Evolutionary conservation across 2,888 invertebrate species (phyloP).

Genomic region (Zaprionus bogoriensis): DNA sequence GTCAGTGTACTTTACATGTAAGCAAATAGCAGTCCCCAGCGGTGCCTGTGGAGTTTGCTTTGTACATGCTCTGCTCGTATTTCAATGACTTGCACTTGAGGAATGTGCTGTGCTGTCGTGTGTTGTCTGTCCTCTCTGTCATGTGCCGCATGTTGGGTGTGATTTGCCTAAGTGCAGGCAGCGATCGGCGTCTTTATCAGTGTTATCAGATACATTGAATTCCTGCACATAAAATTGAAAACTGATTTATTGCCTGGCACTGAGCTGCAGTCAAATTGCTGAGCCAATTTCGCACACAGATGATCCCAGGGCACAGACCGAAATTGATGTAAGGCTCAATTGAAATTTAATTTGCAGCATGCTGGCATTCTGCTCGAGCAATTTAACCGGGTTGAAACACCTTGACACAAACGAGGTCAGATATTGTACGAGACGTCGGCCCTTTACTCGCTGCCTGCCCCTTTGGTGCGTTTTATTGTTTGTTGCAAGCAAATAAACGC

Average conservation of each 20-base stretch:
- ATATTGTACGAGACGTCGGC: constrained; percentile 10
- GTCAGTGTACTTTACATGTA: constrained; percentile 56
- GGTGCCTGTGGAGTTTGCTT: constrained; percentile 40
- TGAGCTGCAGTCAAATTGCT: constrained; percentile 24
- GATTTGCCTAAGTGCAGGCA: constrained; percentile 51
- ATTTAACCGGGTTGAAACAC: constrained; percentile 27
- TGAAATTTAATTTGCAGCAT: constrained; percentile 57
- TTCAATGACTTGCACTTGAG: constrained; percentile 31
- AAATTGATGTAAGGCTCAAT: constrained; percentile 43
- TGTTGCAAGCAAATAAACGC: constrained; percentile 69
- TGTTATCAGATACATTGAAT: constrained; percentile 27
- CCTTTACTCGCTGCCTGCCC: neutral
- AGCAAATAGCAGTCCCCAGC: constrained; percentile 49
- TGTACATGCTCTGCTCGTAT: constrained; percentile 33
- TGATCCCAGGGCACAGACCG: constrained; percentile 27
- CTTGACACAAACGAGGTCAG: constrained; percentile 66
- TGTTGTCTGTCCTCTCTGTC: no score
- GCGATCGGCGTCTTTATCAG: constrained; percentile 44
- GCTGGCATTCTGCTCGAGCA: neutral
- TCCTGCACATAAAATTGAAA: constrained; percentile 1
- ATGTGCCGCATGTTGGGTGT: constrained; percentile 33
- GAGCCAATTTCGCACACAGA: constrained; percentile 39
- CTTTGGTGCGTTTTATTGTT: constrained; percentile 27
- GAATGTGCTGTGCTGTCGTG: constrained; percentile 16
- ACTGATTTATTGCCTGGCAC: constrained; percentile 42